Evolutionary conservation across 2,797 vertebrate species (phyloP).

Genomic region (Cyprinodon diabolis): DNA sequence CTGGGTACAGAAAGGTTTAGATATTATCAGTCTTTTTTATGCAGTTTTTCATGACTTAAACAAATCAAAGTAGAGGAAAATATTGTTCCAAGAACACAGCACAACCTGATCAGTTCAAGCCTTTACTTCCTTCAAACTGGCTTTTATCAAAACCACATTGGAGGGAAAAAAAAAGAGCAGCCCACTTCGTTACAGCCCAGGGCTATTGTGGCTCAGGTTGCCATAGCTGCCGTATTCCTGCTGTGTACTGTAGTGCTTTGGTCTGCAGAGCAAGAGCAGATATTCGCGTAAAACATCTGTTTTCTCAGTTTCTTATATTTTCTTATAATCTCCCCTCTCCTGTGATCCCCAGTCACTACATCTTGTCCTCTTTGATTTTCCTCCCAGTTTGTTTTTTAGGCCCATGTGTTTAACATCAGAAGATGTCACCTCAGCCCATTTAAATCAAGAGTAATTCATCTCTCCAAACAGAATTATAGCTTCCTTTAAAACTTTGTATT

Average conservation of each 20-base stretch:
- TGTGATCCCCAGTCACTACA: not conserved
- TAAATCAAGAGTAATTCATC: conserved; percentile 32
- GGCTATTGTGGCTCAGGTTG: not conserved
- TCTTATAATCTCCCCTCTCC: not conserved
- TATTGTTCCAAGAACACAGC: not conserved
- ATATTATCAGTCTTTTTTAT: not conserved
- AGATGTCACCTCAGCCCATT: conserved; percentile 42
- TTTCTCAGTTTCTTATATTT: not conserved
- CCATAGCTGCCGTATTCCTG: not conserved
- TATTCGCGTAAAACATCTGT: not conserved
- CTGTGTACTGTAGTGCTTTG: not conserved
- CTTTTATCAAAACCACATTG: conserved; percentile 4
- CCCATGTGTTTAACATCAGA: conserved; percentile 55
- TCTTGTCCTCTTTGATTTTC: conserved; percentile 18
- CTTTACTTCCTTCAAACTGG: not conserved
- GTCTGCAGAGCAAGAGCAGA: not conserved
- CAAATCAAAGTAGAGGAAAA: not conserved
- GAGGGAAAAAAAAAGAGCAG: conserved; percentile 2
- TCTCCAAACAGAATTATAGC: conserved; percentile 32
- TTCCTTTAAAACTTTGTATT: conserved; percentile 38
- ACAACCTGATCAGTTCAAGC: not conserved
- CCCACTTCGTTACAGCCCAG: conserved; percentile 3
- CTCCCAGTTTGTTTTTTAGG: conserved; percentile 6
- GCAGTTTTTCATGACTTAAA: not conserved
- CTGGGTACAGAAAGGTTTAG: not conserved